Evolutionary conservation across 2,797 vertebrate species (phyloP).

Genomic region (Gambelia wislizenii): DNA sequence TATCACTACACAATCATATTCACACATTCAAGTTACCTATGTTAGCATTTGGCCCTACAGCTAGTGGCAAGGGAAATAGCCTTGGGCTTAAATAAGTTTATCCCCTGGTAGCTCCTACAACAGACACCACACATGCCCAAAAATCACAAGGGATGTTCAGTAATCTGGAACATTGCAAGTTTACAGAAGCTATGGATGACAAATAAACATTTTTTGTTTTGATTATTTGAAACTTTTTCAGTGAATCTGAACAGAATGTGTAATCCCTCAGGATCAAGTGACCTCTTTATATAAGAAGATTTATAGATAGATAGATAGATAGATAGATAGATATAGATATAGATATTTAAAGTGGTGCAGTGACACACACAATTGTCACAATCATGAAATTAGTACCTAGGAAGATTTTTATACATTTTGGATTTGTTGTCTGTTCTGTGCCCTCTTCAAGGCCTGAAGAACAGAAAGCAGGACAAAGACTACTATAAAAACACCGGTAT

Average conservation of each 20-base stretch:
- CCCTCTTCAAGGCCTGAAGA: not conserved
- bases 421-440: not conserved
- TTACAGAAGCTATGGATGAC: not conserved
- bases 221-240: not conserved
- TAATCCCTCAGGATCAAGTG: not conserved
- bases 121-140: not conserved
- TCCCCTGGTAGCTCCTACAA: not conserved
- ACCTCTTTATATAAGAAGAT: not conserved
- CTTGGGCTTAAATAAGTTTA: not conserved
- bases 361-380: not conserved
- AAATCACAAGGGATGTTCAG: not conserved
- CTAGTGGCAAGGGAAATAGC: not conserved
- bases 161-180: not conserved
- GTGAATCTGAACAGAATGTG: not conserved
- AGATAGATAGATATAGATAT: no score
- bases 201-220: not conserved
- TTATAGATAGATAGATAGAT: no score
- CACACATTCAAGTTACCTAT: constrained; percentile 11
- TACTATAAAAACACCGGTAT: not conserved
- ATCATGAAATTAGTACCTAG: not conserved
- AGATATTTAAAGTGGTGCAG: not conserved
- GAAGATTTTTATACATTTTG: not conserved
- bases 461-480: not conserved
- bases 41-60: not conserved
- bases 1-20: not conserved